Evolutionary conservation across 2,888 invertebrate species (phyloP).

Genomic region (Therioaphis trifolii): DNA sequence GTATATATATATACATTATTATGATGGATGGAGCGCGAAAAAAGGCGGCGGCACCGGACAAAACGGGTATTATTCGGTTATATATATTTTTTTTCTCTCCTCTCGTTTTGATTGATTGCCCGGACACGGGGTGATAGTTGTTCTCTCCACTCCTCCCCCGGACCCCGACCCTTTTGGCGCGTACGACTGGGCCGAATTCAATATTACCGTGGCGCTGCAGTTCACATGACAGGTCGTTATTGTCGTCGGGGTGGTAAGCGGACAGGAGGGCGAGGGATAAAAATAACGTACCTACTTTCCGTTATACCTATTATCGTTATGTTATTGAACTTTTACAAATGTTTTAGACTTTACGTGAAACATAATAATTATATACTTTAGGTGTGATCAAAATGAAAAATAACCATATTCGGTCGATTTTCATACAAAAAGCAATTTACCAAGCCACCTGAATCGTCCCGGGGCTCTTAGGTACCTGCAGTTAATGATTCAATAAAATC

Average conservation of each 20-base stretch:
- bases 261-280: background rate
- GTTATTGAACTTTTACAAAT: background rate
- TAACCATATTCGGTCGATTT: too few relatives aligned
- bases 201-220: constrained; percentile 10
- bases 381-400: too few relatives aligned
- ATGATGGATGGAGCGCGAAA: constrained; percentile 50
- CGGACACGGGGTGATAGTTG: constrained; percentile 1
- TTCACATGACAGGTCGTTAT: constrained; percentile 20
- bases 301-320: too few relatives aligned
- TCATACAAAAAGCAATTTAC: too few relatives aligned
- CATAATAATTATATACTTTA: too few relatives aligned
- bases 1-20: background rate
- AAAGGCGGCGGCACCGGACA: constrained; percentile 21
- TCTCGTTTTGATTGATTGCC: constrained; percentile 54
- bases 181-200: constrained; percentile 7
- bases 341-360: background rate
- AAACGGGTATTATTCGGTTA: constrained; percentile 60
- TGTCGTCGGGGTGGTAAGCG: background rate
- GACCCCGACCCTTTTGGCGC: background rate
- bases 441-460: too few relatives aligned
- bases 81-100: constrained; percentile 4
- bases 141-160: background rate
- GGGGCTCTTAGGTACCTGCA: too few relatives aligned
- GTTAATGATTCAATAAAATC: too few relatives aligned
- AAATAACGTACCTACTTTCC: background rate